These are phyloP conservation scores for Melieria crassipennis DNA, from an alignment of 2,888 invertebrate genomes.

Conservation along the genomic window DNA sequence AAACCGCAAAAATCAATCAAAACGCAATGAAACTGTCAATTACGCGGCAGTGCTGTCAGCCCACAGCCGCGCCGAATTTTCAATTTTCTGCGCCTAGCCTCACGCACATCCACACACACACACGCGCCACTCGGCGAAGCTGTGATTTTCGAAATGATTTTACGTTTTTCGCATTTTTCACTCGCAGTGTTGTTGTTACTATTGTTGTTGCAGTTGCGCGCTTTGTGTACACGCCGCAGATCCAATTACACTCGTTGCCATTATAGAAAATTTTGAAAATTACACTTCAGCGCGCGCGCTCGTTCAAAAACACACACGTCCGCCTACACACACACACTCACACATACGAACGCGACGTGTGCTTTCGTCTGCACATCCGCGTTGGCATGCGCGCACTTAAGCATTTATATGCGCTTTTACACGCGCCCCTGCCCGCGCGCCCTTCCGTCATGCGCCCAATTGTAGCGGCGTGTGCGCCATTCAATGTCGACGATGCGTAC, in stretches of 20 bases:
- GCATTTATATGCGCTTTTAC: neutral
- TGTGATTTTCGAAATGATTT: neutral
- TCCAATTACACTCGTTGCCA: constrained; percentile 24
- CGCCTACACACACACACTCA: neutral
- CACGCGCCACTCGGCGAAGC: neutral
- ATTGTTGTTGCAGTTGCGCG: neutral
- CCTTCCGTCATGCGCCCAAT: too few relatives aligned
- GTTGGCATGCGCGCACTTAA: neutral
- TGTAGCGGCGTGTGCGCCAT: too few relatives aligned
- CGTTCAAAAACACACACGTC: neutral
- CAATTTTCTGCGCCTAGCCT: neutral
- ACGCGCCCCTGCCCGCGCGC: neutral
- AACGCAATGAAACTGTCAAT: constrained; percentile 47
- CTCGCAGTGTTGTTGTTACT: neutral
- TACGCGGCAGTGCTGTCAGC: constrained; percentile 17
- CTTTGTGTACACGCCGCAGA: constrained; percentile 13
- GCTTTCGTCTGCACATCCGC: neutral
- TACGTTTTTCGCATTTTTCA: neutral
- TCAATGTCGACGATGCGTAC: too few relatives aligned
- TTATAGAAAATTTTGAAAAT: constrained; percentile 20
- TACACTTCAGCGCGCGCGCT: constrained; percentile 6
- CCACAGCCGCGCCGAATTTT: neutral
- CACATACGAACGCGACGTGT: neutral
- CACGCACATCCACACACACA: neutral
- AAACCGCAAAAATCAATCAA: constrained; percentile 49